phyloP scores from a whole-genome alignment of 92 coral and sea anemone genomes.

The Epizoanthus stellaris region DNA sequence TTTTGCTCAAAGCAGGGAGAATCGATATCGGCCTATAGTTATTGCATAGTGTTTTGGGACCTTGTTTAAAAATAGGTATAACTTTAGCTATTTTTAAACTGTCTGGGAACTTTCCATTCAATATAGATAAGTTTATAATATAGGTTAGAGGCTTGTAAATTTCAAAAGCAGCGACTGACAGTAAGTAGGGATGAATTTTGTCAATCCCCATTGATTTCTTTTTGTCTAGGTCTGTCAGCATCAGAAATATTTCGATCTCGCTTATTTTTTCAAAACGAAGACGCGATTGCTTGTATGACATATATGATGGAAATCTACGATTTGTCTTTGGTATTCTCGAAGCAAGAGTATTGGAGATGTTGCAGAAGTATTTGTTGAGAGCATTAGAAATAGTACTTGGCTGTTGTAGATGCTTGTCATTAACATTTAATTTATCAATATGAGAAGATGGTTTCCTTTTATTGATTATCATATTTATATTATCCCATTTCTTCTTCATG shows the following conservation, averaged over 20 bases:
- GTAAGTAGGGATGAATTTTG: constrained; percentile 41
- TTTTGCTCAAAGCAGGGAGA: constrained; percentile 56
- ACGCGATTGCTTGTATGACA: neutral
- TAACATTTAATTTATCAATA: constrained; percentile 17
- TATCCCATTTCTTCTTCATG: constrained; percentile 20
- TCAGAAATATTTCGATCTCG: constrained; percentile 41
- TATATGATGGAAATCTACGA: constrained; percentile 1
- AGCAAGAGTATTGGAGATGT: constrained; percentile 20
- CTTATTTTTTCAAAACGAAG: constrained; percentile 31
- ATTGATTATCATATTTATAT: constrained; percentile 39
- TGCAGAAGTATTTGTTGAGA: constrained; percentile 40
- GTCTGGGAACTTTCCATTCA: constrained; percentile 26
- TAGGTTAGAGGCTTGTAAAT: constrained; percentile 43
- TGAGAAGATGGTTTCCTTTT: constrained; percentile 49
- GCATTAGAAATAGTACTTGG: constrained; percentile 34
- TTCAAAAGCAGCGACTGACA: constrained; percentile 43
- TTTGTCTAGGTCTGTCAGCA: constrained; percentile 28
- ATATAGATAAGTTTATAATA: constrained; percentile 32
- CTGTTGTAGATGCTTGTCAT: constrained; percentile 34
- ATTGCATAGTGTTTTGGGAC: constrained; percentile 41
- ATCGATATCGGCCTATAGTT: constrained; percentile 65
- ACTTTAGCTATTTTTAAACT: constrained; percentile 49
- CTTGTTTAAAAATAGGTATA: constrained; percentile 60
- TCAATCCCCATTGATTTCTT: constrained; percentile 40
- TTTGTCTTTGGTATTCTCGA: neutral